Evolutionary conservation across 2,797 vertebrate genomes (phyloP), one percentile per base, ranked within the genome.

Genomic region (Diplodus puntazzo): DNA sequence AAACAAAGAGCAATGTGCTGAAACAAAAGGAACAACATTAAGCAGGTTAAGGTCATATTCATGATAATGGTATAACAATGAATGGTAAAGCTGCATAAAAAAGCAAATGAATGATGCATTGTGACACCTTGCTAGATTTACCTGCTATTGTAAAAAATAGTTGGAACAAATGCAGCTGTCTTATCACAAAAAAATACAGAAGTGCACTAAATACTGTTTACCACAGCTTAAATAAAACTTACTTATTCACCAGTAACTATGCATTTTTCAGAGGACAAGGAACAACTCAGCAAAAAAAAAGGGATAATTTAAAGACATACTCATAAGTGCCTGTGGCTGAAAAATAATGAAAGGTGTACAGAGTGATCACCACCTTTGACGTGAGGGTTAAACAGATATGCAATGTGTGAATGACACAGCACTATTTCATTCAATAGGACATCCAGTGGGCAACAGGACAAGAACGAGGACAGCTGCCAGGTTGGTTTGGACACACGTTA

Each of bases 381-480:
- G 50, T 39, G 49, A 59, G 60, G 50, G 68, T 69, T 30, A 52
- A 74, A 85, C 64, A n/a, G 59, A 82, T 30, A 75, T 42, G 46
- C 72, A 65, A 74, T 61, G n/a, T 58, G 64, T 83, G 42, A 84
- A 80, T 72, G 70, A 73, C 61, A 82, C 85, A 88, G 82, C 69
- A 85, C 83, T 84, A 78, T 80, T 87, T 83, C 70, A 90, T 70
- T 85, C 60, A 82, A 74, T 53, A 76, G 72, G 81, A 91, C 89
- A 86, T 81, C 80, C 67, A 81, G 71, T 67, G 82, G 76, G 46
- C 57, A 64, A 81, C 75, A 90, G 79, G 60, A 92, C 88, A 88
- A 79, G 74, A 88, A 88, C 66, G 50, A 84, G 79, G 89, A 91
- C 89, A 80, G 86, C 69, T 75, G 85, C 79, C 81, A 81, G 76